These are phyloP conservation scores for Rhinichthys osculus DNA, from an alignment of 2,797 vertebrate species.

Conservation along the genomic window DNA sequence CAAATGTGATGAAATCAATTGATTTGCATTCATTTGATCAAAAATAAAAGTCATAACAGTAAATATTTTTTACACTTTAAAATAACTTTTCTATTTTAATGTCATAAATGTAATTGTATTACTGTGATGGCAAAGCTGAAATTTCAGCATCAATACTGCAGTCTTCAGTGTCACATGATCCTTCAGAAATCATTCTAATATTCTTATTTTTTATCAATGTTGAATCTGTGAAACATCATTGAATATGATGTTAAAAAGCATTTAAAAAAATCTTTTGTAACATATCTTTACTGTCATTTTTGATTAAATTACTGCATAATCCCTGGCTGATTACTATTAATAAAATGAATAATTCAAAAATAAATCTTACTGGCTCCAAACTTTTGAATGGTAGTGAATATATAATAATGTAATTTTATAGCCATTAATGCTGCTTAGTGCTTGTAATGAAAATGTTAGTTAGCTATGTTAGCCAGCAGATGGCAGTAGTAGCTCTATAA, in stretches of 20 bases:
- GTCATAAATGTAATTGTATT: neutral
- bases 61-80: neutral
- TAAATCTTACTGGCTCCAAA: neutral
- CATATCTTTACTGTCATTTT: neutral
- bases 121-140: neutral
- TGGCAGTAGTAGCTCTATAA: slow-evolving; percentile 16
- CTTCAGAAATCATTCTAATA: neutral
- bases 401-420: neutral
- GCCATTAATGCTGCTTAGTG: neutral
- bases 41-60: neutral
- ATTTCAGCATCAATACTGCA: neutral
- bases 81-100: neutral
- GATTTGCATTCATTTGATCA: neutral
- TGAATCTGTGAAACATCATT: neutral
- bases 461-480: slow-evolving; percentile 23
- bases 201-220: neutral
- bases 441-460: neutral
- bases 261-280: neutral
- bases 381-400: neutral
- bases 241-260: neutral
- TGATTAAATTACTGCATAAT: neutral
- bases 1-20: neutral
- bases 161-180: neutral
- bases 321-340: neutral
- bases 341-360: neutral